phyloP scores from a whole-genome alignment of 2,797 vertebrate genomes.

The Myotis findleyi region DNA sequence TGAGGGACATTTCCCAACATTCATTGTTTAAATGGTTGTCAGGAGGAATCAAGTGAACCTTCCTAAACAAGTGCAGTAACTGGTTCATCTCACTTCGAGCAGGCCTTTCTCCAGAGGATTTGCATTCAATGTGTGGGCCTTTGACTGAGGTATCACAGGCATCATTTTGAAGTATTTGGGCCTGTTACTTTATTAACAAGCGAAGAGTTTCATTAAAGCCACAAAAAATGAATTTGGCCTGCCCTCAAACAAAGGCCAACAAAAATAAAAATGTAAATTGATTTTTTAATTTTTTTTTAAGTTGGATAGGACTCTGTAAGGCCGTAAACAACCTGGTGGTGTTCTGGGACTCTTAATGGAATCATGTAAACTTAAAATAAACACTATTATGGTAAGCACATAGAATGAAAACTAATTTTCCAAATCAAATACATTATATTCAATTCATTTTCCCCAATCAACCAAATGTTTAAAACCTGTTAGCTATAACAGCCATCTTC shows the following conservation, averaged over 20 bases:
- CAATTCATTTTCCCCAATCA: slow-evolving; percentile 79
- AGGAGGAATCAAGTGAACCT: slow-evolving; percentile 97
- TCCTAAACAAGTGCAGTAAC: slow-evolving; percentile 95
- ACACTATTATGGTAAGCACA: slow-evolving; percentile 81
- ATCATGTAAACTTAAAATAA: slow-evolving; percentile 84
- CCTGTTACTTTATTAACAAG: slow-evolving; percentile 77
- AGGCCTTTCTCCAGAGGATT: slow-evolving; percentile 92
- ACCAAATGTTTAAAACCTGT: slow-evolving; percentile 78
- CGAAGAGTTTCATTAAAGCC: slow-evolving; percentile 78
- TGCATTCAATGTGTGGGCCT: slow-evolving; percentile 90
- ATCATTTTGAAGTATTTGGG: slow-evolving; percentile 85
- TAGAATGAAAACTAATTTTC: slow-evolving; percentile 84
- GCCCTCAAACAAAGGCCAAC: slow-evolving; percentile 69
- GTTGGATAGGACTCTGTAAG: slow-evolving; percentile 47
- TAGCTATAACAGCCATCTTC: slow-evolving; percentile 77
- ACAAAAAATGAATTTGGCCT: slow-evolving; percentile 76
- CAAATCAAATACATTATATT: slow-evolving; percentile 78
- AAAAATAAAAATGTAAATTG: slow-evolving; percentile 70
- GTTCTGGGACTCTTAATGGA: slow-evolving; percentile 78
- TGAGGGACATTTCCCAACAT: slow-evolving; percentile 96
- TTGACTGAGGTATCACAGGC: slow-evolving; percentile 85
- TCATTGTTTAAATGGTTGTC: slow-evolving; percentile 99
- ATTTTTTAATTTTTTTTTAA: slow-evolving; percentile 59
- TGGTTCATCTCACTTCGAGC: slow-evolving; percentile 92
- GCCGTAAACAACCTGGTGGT: slow-evolving; percentile 55